phyloP scores from a whole-genome alignment of 2,113 vertebrate genomes.

The Cyprinodon tularosa region DNA sequence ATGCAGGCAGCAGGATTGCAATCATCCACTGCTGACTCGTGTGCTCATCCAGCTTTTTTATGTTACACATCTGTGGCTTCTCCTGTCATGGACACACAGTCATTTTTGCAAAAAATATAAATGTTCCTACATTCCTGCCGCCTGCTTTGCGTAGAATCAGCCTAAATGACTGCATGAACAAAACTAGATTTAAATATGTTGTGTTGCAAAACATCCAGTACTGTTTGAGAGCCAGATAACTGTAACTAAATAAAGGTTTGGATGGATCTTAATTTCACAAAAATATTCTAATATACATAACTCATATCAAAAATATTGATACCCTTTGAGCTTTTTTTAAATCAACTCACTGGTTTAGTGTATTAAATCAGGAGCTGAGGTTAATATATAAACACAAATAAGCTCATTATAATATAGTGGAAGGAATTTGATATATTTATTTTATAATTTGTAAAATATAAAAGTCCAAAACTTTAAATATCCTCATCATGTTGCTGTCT shows the following conservation, averaged over 20 bases:
- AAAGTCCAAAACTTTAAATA: too few species aligned
- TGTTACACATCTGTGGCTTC: neutral
- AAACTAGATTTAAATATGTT: too few species aligned
- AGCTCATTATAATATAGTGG: neutral
- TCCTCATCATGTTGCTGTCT: too few species aligned
- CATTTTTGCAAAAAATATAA: neutral
- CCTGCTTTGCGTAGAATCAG: too few species aligned
- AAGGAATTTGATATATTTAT: too few species aligned
- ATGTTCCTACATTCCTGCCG: too few species aligned
- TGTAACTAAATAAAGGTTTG: neutral
- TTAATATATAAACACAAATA: neutral
- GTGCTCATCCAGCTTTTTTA: neutral
- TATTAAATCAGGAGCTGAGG: neutral
- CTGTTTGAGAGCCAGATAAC: too few species aligned
- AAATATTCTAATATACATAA: too few species aligned
- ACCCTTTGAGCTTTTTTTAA: neutral
- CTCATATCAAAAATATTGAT: neutral
- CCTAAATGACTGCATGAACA: too few species aligned
- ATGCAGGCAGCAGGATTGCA: neutral
- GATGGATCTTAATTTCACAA: neutral
- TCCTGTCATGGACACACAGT: neutral
- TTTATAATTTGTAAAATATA: too few species aligned
- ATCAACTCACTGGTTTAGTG: neutral
- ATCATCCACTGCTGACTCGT: neutral
- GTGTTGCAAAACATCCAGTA: too few species aligned